Evolutionary conservation across 1,140 invertebrate species (phyloP), one percentile per base, ranked within the genome.

Genomic region (Drosophila azteca): DNA sequence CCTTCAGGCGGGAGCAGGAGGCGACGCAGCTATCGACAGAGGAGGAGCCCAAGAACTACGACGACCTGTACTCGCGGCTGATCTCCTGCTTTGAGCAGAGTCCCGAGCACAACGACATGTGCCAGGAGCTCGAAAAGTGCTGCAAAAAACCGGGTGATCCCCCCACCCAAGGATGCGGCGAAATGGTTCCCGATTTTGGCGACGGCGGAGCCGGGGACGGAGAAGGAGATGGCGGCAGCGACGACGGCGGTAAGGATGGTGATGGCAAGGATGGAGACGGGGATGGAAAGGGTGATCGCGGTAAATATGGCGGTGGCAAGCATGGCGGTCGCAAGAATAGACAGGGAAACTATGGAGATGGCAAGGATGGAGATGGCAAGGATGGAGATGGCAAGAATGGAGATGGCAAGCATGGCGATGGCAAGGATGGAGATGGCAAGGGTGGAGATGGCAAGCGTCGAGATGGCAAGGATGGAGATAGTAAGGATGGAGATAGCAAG

Each of bases 1-100:
- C 35, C 2, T 70, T 68, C 7, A 39, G 61, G 2, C 20, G 6
- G 2, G 49, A 45, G 0, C 5, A 50, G 35, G 26, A 24, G 8
- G 46, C 22, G 13, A 7, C 26, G 3, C 17, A 54, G 20, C 0
- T 3, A 2, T 1, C 2, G 3, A 22, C 4, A 6, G 17, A 58
- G 3, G 45, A 57, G 6, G 82, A 85, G 48, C 82, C 82, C 3
- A 49, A 22, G 15, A 68, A 88, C 52, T 87, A 87, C 39, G 83
- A 87, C 0, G 83, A 87, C 46, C 57, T 87, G 1, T 87, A 78
- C 51, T 24, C 54, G 6, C 45, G 72, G 0, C 44, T 87, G 5
- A 8, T 63, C 0, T 20, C 13, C 7, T 88, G 82, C 31, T 87
- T 87, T 24, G 57, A 65, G 6, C 51, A 48, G 7, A 3, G 58